Percentiles rank a stretch among this genome's conserved stretches.
These are phyloP conservation scores for Poeciliopsis presidionis DNA, from an alignment of 2,797 vertebrate species.

Conservation along the genomic window DNA sequence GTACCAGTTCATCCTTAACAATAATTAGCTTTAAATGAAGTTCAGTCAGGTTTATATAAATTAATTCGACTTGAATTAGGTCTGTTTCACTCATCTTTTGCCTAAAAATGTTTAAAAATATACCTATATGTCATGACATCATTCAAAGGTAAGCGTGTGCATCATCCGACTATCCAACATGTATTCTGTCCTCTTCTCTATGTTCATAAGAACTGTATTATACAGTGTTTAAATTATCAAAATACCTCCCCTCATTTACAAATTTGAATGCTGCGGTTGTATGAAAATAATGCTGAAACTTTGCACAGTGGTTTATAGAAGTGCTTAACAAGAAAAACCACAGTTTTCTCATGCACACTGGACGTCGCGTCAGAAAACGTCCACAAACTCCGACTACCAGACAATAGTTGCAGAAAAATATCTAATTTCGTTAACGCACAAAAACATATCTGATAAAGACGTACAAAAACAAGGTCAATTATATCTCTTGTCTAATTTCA, in stretches of 20 bases:
- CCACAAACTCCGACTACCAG: neutral
- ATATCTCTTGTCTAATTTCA: neutral
- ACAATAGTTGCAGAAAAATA: neutral
- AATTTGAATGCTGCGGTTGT: neutral
- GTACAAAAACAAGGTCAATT: neutral
- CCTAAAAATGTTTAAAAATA: neutral
- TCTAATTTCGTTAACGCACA: neutral
- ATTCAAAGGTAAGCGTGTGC: neutral
- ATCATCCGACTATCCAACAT: neutral
- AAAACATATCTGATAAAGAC: neutral
- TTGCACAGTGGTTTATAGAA: neutral
- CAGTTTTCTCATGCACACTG: neutral
- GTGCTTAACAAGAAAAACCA: neutral
- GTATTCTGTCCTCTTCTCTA: neutral
- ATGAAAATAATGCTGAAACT: neutral
- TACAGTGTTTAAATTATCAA: neutral
- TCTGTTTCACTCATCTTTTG: neutral
- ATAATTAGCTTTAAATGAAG: neutral
- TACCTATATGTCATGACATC: neutral
- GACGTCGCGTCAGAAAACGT: neutral
- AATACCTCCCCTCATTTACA: neutral
- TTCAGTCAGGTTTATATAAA: neutral
- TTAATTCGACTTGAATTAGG: neutral
- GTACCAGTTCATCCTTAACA: neutral
- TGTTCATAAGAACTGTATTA: neutral